These are phyloP conservation scores for Littorina saxatilis DNA, from an alignment of 1,140 invertebrate species.

Conservation along the genomic window DNA sequence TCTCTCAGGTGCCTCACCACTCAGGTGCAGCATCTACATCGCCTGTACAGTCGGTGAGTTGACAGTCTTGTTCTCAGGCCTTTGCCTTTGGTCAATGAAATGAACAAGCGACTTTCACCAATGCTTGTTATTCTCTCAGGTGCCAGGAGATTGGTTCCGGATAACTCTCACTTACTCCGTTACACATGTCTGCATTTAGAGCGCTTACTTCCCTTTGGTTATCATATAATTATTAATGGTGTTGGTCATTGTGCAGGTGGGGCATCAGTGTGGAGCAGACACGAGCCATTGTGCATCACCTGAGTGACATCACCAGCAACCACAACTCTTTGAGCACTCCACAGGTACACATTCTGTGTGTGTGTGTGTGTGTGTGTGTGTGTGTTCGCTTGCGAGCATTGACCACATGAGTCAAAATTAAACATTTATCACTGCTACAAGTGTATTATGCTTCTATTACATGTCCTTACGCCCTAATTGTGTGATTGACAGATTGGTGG, in stretches of 20 bases:
- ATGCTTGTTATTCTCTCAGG: not conserved
- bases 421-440: too few species aligned
- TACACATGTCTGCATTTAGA: too few species aligned
- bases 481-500: slow-evolving; percentile 85
- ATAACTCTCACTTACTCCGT: too few species aligned
- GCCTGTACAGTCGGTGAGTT: slow-evolving; percentile 83
- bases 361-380: not conserved
- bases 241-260: slow-evolving; percentile 80
- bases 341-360: slow-evolving; percentile 41
- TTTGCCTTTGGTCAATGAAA: not conserved
- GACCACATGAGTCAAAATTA: too few species aligned
- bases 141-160: too few species aligned
- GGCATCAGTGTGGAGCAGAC: slow-evolving; percentile 91
- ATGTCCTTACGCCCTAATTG: too few species aligned
- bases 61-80: not conserved
- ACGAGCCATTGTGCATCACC: slow-evolving; percentile 89
- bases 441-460: too few species aligned
- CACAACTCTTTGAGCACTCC: slow-evolving; percentile 49
- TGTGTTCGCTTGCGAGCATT: not conserved
- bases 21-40: slow-evolving; percentile 94
- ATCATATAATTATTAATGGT: not conserved
- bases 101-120: not conserved
- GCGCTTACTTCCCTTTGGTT: too few species aligned
- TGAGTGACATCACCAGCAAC: slow-evolving; percentile 72
- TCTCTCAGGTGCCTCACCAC: slow-evolving; percentile 83